Percentiles rank a stretch among this genome's conserved stretches.
Conservation (phyloP, 2,797 vertebrate species). For the Tapirus indicus region DNA sequence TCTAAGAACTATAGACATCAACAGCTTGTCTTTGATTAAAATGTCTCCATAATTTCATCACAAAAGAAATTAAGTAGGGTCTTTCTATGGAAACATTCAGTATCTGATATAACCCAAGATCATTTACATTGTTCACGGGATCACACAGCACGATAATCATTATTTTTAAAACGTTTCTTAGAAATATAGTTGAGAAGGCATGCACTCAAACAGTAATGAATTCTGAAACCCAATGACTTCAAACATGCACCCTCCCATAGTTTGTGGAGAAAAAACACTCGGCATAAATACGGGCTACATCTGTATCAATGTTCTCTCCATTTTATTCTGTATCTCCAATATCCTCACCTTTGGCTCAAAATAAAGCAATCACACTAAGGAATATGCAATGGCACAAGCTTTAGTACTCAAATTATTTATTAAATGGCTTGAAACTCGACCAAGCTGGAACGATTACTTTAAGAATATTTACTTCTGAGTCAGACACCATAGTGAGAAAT, state of each 20-base stretch:
- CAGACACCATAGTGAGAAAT: no score
- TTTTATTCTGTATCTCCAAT: background rate
- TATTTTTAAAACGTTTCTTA: background rate
- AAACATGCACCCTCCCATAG: background rate
- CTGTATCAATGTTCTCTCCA: background rate
- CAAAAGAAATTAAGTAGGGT: background rate
- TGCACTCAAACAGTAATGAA: background rate
- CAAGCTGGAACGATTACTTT: no score
- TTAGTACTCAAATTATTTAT: background rate
- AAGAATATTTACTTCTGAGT: no score
- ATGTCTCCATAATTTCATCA: background rate
- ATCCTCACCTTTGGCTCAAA: background rate
- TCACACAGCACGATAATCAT: background rate
- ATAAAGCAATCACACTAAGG: background rate
- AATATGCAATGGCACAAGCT: conserved; percentile 10
- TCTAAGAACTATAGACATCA: conserved; percentile 4
- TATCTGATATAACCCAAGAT: background rate
- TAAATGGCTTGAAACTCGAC: background rate
- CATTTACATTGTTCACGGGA: background rate
- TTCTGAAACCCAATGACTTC: background rate
- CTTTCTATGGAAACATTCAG: conserved; percentile 1
- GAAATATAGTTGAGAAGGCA: background rate
- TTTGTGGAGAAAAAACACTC: background rate
- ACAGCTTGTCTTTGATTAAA: conserved; percentile 51
- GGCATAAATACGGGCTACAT: background rate